phyloP scores from a whole-genome alignment of 2,888 invertebrate species.

The Habroteleia sp. region DNA sequence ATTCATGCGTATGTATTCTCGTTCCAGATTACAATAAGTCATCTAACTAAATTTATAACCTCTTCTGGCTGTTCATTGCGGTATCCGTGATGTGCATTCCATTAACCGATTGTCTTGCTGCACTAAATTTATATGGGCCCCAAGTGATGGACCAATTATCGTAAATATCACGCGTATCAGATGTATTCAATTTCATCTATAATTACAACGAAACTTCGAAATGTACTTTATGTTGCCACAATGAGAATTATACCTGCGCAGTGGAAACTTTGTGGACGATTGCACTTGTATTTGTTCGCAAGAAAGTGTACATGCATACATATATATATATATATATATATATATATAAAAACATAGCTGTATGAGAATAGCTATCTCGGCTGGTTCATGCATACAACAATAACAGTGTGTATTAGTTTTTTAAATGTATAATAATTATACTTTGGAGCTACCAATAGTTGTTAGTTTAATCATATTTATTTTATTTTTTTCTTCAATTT shows the following conservation, averaged over 20 bases:
- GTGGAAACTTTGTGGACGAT: slow-evolving; percentile 37
- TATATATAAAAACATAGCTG: too few relatives aligned
- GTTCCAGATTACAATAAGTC: slow-evolving; percentile 26
- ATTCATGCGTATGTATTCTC: slow-evolving; percentile 7
- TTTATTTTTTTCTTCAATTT: too few relatives aligned
- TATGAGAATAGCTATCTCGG: too few relatives aligned
- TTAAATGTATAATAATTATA: too few relatives aligned
- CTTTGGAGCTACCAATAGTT: too few relatives aligned
- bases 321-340: too few relatives aligned
- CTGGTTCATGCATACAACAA: too few relatives aligned
- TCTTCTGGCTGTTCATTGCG: slow-evolving; percentile 13
- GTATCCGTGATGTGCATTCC: not conserved
- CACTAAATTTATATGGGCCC: slow-evolving; percentile 8
- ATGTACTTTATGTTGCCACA: slow-evolving; percentile 43
- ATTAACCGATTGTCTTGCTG: slow-evolving; percentile 12
- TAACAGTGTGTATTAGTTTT: too few relatives aligned
- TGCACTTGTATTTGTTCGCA: too few relatives aligned
- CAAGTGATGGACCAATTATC: slow-evolving; percentile 33
- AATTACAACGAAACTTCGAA: slow-evolving; percentile 36
- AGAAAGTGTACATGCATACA: too few relatives aligned
- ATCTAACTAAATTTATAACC: slow-evolving; percentile 41
- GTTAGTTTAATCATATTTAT: too few relatives aligned
- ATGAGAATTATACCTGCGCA: slow-evolving; percentile 49
- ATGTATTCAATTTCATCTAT: slow-evolving; percentile 42
- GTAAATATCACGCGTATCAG: slow-evolving; percentile 37